Conservation (phyloP, 2,888 invertebrate genomes). For the Opisthograptis luteolata region DNA sequence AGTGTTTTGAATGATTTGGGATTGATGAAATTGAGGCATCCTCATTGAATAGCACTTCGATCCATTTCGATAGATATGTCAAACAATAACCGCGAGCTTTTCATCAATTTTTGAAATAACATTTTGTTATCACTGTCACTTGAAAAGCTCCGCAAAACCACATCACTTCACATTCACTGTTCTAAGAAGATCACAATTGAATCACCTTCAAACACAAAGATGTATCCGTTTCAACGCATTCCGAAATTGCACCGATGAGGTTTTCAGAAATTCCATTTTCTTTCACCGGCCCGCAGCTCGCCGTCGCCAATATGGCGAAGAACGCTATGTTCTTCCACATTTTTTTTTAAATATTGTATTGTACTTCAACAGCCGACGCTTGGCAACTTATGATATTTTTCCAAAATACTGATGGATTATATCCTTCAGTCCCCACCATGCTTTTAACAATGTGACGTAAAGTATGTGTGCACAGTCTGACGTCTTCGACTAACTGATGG, state of each 20-base stretch:
- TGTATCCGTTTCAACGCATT: conserved; percentile 85
- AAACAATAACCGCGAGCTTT: neutral
- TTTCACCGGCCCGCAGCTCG: conserved; percentile 67
- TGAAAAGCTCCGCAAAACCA: neutral
- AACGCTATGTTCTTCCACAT: conserved; percentile 71
- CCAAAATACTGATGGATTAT: conserved; percentile 78
- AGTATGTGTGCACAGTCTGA: conserved; percentile 65
- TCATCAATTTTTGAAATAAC: neutral
- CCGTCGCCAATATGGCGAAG: conserved; percentile 69
- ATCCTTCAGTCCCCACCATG: conserved; percentile 77
- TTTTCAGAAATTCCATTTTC: conserved; percentile 74
- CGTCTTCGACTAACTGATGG: conserved; percentile 71
- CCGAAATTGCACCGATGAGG: conserved; percentile 74
- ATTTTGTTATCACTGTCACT: conserved; percentile 9
- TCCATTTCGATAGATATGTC: neutral
- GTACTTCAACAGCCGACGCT: conserved; percentile 66
- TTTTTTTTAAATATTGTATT: conserved; percentile 46
- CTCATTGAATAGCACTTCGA: neutral
- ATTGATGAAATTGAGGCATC: neutral
- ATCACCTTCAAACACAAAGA: conserved; percentile 86
- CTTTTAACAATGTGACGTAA: conserved; percentile 69
- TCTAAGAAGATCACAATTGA: conserved; percentile 42
- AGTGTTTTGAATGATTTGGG: too few species aligned
- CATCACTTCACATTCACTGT: conserved; percentile 53
- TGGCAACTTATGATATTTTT: conserved; percentile 76